Evolutionary conservation across 2,113 vertebrate genomes (phyloP).

Genomic region (Salminus brasiliensis): DNA sequence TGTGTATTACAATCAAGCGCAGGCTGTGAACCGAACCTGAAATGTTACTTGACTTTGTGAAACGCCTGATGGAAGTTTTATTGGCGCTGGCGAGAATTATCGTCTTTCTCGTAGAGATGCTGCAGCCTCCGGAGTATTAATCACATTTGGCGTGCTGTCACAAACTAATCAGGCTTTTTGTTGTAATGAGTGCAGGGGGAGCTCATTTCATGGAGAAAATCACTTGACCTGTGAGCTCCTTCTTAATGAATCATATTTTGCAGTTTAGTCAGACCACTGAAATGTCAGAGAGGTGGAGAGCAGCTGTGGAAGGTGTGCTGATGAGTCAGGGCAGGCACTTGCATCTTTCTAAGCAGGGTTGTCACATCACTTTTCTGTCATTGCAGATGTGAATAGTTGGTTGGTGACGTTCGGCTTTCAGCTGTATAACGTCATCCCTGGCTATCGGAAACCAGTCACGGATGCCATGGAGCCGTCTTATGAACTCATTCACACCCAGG

Average conservation of each 20-base stretch:
- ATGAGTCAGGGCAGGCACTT: conserved; percentile 8
- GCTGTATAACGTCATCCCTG: conserved; percentile 96
- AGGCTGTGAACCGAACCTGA: conserved; percentile 45
- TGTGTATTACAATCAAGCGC: conserved; percentile 61
- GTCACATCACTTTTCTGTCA: conserved; percentile 54
- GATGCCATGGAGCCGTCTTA: conserved; percentile 94
- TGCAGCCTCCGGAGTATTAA: conserved; percentile 60
- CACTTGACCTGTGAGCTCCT: conserved; percentile 57
- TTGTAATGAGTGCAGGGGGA: conserved; percentile 37
- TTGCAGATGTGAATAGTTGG: conserved; percentile 97
- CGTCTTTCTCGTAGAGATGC: conserved; percentile 26
- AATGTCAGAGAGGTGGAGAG: background rate
- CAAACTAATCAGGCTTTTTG: conserved; percentile 60
- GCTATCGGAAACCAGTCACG: conserved; percentile 88
- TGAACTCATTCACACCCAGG: conserved; percentile 89
- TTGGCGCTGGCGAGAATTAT: conserved; percentile 59
- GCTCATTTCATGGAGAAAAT: conserved; percentile 49
- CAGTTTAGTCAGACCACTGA: conserved; percentile 12
- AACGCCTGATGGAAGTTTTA: conserved; percentile 60
- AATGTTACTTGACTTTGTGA: conserved; percentile 52
- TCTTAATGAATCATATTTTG: conserved; percentile 36
- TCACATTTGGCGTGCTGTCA: conserved; percentile 58
- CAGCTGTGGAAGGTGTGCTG: conserved; percentile 1
- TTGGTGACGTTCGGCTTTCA: conserved; percentile 98
- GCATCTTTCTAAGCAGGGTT: background rate